Evolutionary conservation across 2,888 invertebrate genomes (phyloP).

Genomic region (Sabatieria punctata): DNA sequence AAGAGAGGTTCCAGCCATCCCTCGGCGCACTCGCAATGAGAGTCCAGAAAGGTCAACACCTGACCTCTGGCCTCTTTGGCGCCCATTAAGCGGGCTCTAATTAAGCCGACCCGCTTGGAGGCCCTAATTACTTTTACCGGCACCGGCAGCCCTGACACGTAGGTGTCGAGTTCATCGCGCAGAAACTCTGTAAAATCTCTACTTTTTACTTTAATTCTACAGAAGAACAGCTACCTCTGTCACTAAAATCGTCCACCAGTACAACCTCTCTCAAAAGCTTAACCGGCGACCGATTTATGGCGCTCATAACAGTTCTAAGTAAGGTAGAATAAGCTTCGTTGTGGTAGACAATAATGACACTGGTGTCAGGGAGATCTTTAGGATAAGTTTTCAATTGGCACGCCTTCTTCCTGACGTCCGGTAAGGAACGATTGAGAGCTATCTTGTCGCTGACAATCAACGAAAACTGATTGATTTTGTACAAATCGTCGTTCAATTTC

Average conservation of each 20-base stretch:
- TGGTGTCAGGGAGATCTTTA: slow-evolving; percentile 55
- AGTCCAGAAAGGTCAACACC: slow-evolving; percentile 85
- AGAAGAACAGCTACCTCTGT: slow-evolving; percentile 36
- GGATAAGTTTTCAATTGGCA: slow-evolving; percentile 38
- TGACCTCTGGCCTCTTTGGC: slow-evolving; percentile 78
- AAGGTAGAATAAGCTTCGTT: slow-evolving; percentile 98
- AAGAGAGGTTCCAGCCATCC: slow-evolving; percentile 96
- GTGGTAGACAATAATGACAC: slow-evolving; percentile 88
- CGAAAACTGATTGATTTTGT: slow-evolving; percentile 97
- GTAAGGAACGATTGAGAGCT: slow-evolving; percentile 22
- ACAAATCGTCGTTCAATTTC: slow-evolving; percentile 73
- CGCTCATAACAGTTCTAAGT: slow-evolving; percentile 85
- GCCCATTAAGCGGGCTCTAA: slow-evolving; percentile 79
- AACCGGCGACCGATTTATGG: slow-evolving; percentile 78
- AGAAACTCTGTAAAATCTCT: slow-evolving; percentile 55
- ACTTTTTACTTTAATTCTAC: too few species aligned
- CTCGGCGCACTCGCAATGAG: slow-evolving; percentile 92
- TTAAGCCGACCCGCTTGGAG: slow-evolving; percentile 78
- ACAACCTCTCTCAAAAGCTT: slow-evolving; percentile 78
- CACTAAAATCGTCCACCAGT: slow-evolving; percentile 92
- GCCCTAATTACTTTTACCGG: slow-evolving; percentile 59
- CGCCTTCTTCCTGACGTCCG: slow-evolving; percentile 17
- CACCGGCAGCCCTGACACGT: slow-evolving; percentile 66
- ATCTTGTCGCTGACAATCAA: slow-evolving; percentile 81
- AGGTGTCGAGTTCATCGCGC: slow-evolving; percentile 68